Conservation (phyloP, 53 echinoderm and acorn worm genomes). For the Temnopleurus reevesii region DNA sequence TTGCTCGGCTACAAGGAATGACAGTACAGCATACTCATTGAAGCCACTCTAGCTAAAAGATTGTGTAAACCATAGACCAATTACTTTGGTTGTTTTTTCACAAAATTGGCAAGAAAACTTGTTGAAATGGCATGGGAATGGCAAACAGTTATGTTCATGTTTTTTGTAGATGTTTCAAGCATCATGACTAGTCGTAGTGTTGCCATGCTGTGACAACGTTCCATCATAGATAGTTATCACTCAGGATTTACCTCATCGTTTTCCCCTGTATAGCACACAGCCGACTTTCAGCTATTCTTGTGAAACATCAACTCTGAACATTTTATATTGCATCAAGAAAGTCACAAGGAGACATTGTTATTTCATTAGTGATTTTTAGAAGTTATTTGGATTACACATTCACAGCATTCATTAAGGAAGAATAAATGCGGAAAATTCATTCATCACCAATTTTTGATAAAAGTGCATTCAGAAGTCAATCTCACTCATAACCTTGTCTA, state of each 20-base stretch:
- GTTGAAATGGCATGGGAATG: background rate
- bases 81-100: background rate
- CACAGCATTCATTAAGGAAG: background rate
- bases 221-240: constrained; percentile 27
- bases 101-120: no score
- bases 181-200: background rate
- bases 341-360: background rate
- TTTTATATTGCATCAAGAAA: background rate
- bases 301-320: background rate
- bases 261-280: background rate
- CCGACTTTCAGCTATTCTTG: background rate
- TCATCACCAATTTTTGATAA: background rate
- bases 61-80: constrained; percentile 1
- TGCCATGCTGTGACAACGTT: constrained; percentile 11
- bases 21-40: constrained; percentile 12
- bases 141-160: background rate
- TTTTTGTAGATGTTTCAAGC: background rate
- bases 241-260: constrained; percentile 32
- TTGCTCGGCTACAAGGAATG: background rate
- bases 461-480: constrained; percentile 7
- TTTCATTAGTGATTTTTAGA: background rate
- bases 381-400: background rate
- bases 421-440: background rate
- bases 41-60: background rate
- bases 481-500: background rate